phyloP scores from a whole-genome alignment of 1,140 invertebrate genomes.

The Calliopsis andreniformis region DNA sequence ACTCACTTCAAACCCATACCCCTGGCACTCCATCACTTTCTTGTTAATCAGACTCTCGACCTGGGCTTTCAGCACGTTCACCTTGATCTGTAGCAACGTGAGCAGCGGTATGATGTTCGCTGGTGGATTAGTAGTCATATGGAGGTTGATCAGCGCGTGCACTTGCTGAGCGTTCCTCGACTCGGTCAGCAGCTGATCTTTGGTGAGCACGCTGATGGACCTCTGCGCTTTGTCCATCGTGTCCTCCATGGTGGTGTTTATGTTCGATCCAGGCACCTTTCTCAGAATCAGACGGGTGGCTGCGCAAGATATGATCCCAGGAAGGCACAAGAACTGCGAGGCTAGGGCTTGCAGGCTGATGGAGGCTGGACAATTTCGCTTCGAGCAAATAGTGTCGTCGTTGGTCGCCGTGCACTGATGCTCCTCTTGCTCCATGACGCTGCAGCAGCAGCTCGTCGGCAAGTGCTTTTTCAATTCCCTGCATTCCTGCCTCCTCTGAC shows the following conservation, averaged over 20 bases:
- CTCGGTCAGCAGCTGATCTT: conserved; percentile 75
- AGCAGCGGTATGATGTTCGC: conserved; percentile 71
- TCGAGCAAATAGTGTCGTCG: conserved; percentile 69
- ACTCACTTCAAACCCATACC: conserved; percentile 64
- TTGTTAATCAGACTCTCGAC: conserved; percentile 71
- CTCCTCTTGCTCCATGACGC: conserved; percentile 34
- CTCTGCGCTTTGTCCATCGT: conserved; percentile 69
- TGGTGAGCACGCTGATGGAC: conserved; percentile 62
- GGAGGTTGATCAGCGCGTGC: conserved; percentile 74
- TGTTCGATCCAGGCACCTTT: conserved; percentile 72
- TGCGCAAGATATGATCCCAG: conserved; percentile 73
- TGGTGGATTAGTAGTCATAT: conserved; percentile 73
- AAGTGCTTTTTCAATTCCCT: background rate
- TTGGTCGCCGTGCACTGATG: conserved; percentile 64
- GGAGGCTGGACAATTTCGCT: conserved; percentile 71
- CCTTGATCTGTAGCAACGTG: conserved; percentile 74
- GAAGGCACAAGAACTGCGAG: conserved; percentile 75
- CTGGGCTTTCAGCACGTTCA: conserved; percentile 73
- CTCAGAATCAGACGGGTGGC: conserved; percentile 72
- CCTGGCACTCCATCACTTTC: conserved; percentile 73
- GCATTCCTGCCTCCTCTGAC: conserved; percentile 21
- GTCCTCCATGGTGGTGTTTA: conserved; percentile 70
- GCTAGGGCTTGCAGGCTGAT: conserved; percentile 75
- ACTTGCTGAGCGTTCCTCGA: conserved; percentile 72
- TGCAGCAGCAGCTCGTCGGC: conserved; percentile 1